These are phyloP conservation scores for Corythornis leucogaster DNA, from an alignment of 2,797 vertebrate genomes.

Conservation along the genomic window DNA sequence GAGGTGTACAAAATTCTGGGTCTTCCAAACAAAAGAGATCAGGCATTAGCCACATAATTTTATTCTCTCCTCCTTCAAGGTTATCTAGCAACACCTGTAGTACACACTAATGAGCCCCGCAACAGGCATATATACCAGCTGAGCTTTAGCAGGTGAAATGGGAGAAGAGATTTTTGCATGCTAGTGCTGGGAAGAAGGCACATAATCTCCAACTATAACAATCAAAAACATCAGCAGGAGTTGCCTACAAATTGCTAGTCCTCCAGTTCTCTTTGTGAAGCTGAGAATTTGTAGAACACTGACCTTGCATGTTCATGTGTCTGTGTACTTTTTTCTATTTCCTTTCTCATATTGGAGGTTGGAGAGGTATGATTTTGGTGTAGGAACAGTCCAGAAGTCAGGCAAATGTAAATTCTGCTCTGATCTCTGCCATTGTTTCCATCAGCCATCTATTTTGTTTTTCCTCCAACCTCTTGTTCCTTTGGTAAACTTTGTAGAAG, in stretches of 20 bases:
- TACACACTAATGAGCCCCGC: neutral
- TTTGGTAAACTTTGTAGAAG: neutral
- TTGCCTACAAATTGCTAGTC: neutral
- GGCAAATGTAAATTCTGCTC: neutral
- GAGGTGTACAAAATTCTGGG: neutral
- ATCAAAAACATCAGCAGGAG: constrained; percentile 1
- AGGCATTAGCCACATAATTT: neutral
- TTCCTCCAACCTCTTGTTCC: neutral
- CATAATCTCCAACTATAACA: neutral
- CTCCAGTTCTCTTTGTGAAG: neutral
- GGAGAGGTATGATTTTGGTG: neutral
- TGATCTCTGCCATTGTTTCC: neutral
- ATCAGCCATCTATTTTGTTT: neutral
- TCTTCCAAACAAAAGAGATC: neutral
- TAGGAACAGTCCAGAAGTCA: neutral
- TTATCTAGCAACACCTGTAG: constrained; percentile 6
- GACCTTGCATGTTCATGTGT: neutral
- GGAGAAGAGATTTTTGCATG: neutral
- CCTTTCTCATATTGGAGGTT: neutral
- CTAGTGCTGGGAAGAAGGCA: constrained; percentile 6
- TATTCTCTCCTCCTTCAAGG: neutral
- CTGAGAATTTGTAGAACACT: neutral
- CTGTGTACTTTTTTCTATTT: neutral
- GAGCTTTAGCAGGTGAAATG: constrained; percentile 15
- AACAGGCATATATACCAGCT: neutral